Base-by-base conservation (phyloP, 2,888 invertebrate genomes). In the Drosophila kambysellisi region DNA sequence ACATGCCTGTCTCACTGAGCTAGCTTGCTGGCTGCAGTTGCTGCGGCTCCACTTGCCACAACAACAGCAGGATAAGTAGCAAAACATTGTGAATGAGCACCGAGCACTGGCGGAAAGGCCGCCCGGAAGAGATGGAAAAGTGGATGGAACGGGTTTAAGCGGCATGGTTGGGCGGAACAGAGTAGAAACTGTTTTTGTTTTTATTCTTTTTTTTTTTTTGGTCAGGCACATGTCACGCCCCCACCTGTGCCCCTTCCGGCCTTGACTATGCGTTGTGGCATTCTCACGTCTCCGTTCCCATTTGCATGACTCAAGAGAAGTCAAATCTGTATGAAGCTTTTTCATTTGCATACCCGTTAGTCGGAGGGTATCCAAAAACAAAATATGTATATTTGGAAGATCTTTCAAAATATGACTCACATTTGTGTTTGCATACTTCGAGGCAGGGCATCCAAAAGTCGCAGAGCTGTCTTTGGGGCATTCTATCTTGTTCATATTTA, bases 281-380 rank as follows among this genome's bases (percentile, higher is more conserved):
- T 70, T 79, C 63, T 60, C 51, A 75, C 70, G 46, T 59, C 59
- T 79, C 48, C 41, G 62, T 56, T 75, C 62, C 53, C 79, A 64
- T 65, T 76, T 59, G 79, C 70, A 60, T 61, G 74, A 53, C 33
- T 39, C 61, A n/a, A 48, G 54, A 64, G 46, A 57, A 79, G 77
- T 61, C 60, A 77, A 70, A 48, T 63, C 48, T 48, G n/a, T 48
- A 56, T 33, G 41, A 37, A 25, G 50, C 61, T 53, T 50, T 52
- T 46, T 37, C 62, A 76, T 56, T 50, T 50, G 52, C n/a, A 68
- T 60, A 60, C 70, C 54, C 58, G 50, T 29, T 11, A 25, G 5
- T 5, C 32, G 9, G 20, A 4, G 3, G 50, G 29, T 25, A 17
- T n/a, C 20, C 51, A 9, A 51, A 30, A 51, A n/a, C 5, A n/a